Evolutionary conservation across 2,113 vertebrate species (phyloP).

Genomic region (Nanorana parkeri): DNA sequence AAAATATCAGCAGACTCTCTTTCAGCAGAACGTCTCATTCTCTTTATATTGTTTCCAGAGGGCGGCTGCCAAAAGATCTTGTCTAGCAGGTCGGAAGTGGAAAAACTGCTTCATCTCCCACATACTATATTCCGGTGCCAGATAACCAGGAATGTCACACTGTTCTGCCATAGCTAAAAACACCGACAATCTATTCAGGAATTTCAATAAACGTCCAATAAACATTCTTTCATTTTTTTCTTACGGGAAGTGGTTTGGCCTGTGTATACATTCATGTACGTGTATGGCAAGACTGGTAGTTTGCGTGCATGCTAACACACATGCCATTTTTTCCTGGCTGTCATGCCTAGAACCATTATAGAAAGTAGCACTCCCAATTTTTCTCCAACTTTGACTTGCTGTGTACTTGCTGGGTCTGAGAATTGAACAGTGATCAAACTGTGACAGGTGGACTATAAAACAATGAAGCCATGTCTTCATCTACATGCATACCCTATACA

Average conservation of each 20-base stretch:
- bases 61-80: constrained; percentile 27
- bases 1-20: neutral
- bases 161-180: constrained; percentile 13
- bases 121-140: constrained; percentile 6
- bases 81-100: constrained; percentile 34
- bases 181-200: neutral
- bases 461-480: too few relatives aligned
- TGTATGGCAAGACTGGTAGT: neutral
- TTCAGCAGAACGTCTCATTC: neutral
- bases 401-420: too few relatives aligned
- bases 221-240: neutral
- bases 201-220: neutral
- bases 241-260: constrained; percentile 15
- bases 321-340: too few relatives aligned
- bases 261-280: neutral
- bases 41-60: constrained; percentile 7
- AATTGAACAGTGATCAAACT: too few relatives aligned
- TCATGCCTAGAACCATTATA: too few relatives aligned
- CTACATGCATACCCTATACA: too few relatives aligned
- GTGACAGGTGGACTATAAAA: too few relatives aligned
- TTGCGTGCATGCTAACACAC: too few relatives aligned
- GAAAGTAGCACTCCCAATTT: too few relatives aligned
- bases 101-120: constrained; percentile 33
- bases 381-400: too few relatives aligned
- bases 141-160: constrained; percentile 38